phyloP scores from a whole-genome alignment of 2,888 invertebrate genomes.

The Lochmaea capreae region DNA sequence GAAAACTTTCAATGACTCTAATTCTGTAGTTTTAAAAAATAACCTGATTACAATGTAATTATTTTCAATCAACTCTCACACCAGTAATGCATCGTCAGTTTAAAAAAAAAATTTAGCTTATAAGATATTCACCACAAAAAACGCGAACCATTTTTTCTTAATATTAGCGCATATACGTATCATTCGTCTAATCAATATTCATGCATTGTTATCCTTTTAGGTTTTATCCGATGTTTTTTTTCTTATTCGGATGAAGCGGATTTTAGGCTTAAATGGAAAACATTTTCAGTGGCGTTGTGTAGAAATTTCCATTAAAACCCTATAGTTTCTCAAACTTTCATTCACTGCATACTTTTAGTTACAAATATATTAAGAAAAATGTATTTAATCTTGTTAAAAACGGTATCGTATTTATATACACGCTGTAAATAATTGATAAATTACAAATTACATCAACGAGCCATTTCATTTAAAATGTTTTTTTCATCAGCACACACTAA shows the following conservation, averaged over 20 bases:
- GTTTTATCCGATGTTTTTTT: slow-evolving; percentile 36
- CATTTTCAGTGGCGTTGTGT: slow-evolving; percentile 1
- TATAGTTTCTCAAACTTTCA: background rate
- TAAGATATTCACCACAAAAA: background rate
- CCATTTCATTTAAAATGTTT: too few relatives aligned
- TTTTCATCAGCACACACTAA: too few relatives aligned
- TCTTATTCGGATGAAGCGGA: slow-evolving; percentile 23
- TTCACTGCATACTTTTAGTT: too few relatives aligned
- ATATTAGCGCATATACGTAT: slow-evolving; percentile 11
- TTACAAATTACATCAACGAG: too few relatives aligned
- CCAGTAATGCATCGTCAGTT: too few relatives aligned
- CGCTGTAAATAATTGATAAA: too few relatives aligned
- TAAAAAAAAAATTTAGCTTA: background rate
- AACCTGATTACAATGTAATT: too few relatives aligned
- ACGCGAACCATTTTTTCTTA: background rate
- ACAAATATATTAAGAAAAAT: background rate
- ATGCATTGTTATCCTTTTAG: slow-evolving; percentile 39
- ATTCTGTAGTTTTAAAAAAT: too few relatives aligned
- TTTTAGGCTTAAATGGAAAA: slow-evolving; percentile 34
- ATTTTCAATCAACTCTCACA: too few relatives aligned
- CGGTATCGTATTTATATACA: too few relatives aligned
- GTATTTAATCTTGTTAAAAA: too few relatives aligned
- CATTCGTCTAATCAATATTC: slow-evolving; percentile 37
- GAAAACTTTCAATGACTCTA: too few relatives aligned
- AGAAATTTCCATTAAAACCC: background rate